phyloP scores from a whole-genome alignment of 2,888 invertebrate genomes.

The Diplazon laetatorius region DNA sequence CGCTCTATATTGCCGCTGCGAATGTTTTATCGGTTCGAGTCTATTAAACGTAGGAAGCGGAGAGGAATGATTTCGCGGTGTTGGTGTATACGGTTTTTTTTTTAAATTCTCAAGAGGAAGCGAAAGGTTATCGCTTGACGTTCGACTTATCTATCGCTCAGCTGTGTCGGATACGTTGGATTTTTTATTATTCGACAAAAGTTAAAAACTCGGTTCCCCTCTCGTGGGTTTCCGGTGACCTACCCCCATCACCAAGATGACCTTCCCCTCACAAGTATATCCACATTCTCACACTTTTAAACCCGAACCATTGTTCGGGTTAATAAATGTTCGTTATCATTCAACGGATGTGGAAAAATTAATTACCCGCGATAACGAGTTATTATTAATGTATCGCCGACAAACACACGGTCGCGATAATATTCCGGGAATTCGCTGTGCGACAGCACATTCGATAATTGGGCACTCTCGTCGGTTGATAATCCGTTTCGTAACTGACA shows the following conservation, averaged over 20 bases:
- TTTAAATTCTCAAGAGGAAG: conserved; percentile 51
- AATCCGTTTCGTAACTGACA: background rate
- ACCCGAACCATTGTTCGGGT: too few relatives aligned
- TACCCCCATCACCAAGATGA: too few relatives aligned
- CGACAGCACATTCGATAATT: background rate
- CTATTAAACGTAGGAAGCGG: conserved; percentile 45
- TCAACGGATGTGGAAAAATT: too few relatives aligned
- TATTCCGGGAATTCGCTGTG: background rate
- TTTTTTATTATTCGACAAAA: too few relatives aligned
- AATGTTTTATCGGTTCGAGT: conserved; percentile 60
- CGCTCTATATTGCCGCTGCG: conserved; percentile 47
- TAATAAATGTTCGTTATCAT: too few relatives aligned
- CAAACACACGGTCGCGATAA: background rate
- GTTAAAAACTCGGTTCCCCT: too few relatives aligned
- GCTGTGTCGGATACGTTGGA: conserved; percentile 27
- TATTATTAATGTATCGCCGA: too few relatives aligned
- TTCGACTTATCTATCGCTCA: conserved; percentile 53
- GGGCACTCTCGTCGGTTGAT: background rate
- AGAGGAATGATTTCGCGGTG: conserved; percentile 36
- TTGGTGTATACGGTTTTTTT: too few relatives aligned
- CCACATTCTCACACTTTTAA: too few relatives aligned
- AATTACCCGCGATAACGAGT: too few relatives aligned
- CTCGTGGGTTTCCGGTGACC: background rate
- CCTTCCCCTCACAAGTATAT: too few relatives aligned
- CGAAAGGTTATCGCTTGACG: conserved; percentile 57